Evolutionary conservation across 2,888 invertebrate genomes (phyloP).

Genomic region (Tenthredo distinguenda): DNA sequence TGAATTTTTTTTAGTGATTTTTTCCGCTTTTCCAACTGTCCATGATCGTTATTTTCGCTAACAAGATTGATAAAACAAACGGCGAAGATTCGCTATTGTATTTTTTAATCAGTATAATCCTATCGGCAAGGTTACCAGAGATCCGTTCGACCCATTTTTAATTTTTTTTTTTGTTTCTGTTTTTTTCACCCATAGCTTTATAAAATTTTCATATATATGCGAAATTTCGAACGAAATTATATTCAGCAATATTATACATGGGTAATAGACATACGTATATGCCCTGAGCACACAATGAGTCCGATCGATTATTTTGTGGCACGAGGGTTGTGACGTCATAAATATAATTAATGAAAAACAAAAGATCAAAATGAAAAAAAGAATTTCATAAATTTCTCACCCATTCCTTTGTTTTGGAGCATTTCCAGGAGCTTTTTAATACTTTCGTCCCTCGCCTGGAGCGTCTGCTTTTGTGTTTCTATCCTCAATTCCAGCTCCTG

Average conservation of each 20-base stretch:
- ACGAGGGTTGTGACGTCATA: conserved; percentile 55
- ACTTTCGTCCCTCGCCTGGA: conserved; percentile 97
- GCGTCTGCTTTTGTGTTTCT: conserved; percentile 98
- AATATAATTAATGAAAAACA: conserved; percentile 43
- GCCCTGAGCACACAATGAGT: background rate
- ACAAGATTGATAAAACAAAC: background rate
- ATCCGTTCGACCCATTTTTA: background rate
- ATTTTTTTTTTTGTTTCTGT: background rate
- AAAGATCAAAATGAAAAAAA: background rate
- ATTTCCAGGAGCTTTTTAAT: conserved; percentile 99
- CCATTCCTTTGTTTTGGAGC: conserved; percentile 98
- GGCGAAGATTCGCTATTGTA: background rate
- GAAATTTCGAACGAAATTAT: background rate
- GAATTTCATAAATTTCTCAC: conserved; percentile 81
- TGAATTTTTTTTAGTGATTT: background rate
- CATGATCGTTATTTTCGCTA: background rate
- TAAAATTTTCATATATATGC: background rate
- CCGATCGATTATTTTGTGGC: conserved; percentile 39
- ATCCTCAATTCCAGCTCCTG: conserved; percentile 97
- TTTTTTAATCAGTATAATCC: background rate
- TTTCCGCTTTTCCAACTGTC: background rate
- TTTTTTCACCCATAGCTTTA: background rate
- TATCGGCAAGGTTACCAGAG: conserved; percentile 9
- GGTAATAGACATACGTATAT: background rate
- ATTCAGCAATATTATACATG: background rate